Percentiles rank a stretch among this genome's conserved stretches.
Conservation (phyloP, 2,888 invertebrate genomes). For the Pollenia labialis region DNA sequence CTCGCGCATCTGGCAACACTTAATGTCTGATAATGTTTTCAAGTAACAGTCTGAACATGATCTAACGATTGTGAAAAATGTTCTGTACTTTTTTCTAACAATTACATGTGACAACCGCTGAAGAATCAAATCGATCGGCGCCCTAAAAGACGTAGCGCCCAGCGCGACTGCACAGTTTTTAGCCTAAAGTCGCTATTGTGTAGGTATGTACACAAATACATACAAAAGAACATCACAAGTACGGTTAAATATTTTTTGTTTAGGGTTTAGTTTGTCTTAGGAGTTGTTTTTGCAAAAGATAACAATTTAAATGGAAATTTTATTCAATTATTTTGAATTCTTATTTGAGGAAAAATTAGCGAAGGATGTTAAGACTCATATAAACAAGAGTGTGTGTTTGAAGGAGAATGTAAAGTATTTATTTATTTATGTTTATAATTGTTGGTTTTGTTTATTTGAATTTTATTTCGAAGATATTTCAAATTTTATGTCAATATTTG, state of each 20-base stretch:
- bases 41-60: too few relatives aligned
- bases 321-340: conserved; percentile 54
- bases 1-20: too few relatives aligned
- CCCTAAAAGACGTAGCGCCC: too few relatives aligned
- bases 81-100: too few relatives aligned
- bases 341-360: conserved; percentile 19
- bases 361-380: neutral
- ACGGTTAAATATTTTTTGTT: neutral
- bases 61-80: too few relatives aligned
- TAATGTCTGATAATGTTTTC: too few relatives aligned
- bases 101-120: too few relatives aligned
- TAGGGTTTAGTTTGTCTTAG: neutral
- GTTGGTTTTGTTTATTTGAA: conserved; percentile 15
- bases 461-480: neutral
- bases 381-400: too few relatives aligned
- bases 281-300: conserved; percentile 36
- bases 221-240: neutral
- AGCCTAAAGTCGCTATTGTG: too few relatives aligned
- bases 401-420: too few relatives aligned
- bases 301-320: conserved; percentile 65
- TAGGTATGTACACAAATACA: neutral
- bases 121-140: too few relatives aligned
- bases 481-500: conserved; percentile 35
- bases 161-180: too few relatives aligned
- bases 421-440: conserved; percentile 6